These are phyloP conservation scores for Oxygymnocypris stewartii DNA, from an alignment of 2,113 vertebrate genomes.

Conservation along the genomic window DNA sequence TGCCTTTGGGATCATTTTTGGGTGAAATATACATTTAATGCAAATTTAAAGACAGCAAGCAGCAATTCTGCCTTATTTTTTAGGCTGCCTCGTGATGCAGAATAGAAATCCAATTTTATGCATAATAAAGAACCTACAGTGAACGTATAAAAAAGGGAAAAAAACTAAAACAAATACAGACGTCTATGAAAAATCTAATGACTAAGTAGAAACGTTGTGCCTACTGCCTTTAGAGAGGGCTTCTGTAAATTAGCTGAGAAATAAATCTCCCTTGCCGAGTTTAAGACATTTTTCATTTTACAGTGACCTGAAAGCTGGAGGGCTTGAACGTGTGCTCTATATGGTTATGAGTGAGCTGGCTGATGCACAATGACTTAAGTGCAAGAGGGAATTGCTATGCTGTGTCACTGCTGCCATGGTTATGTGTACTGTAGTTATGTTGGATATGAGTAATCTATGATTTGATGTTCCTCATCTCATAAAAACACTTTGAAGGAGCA, in stretches of 20 bases:
- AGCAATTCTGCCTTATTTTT: neutral
- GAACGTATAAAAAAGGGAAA: neutral
- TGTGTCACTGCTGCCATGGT: neutral
- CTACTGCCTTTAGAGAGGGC: neutral
- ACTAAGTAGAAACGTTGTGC: neutral
- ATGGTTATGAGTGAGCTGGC: slow-evolving; percentile 4
- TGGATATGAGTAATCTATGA: neutral
- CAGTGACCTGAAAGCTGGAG: slow-evolving; percentile 9
- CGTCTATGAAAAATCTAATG: neutral
- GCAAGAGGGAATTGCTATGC: neutral
- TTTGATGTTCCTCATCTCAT: neutral
- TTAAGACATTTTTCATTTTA: slow-evolving; percentile 15
- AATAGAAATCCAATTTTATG: neutral
- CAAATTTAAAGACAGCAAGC: neutral
- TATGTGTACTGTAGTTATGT: neutral
- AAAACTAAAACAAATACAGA: neutral
- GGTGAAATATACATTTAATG: neutral
- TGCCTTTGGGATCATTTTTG: too few species aligned
- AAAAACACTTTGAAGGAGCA: neutral
- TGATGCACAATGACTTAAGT: slow-evolving; percentile 6
- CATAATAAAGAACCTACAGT: slow-evolving; percentile 1
- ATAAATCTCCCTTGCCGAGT: neutral
- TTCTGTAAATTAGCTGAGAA: slow-evolving; percentile 30
- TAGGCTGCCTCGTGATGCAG: neutral
- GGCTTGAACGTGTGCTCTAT: slow-evolving; percentile 15